Evolutionary conservation across 2,797 vertebrate species (phyloP).

Genomic region (Lophotriccus pileatus): DNA sequence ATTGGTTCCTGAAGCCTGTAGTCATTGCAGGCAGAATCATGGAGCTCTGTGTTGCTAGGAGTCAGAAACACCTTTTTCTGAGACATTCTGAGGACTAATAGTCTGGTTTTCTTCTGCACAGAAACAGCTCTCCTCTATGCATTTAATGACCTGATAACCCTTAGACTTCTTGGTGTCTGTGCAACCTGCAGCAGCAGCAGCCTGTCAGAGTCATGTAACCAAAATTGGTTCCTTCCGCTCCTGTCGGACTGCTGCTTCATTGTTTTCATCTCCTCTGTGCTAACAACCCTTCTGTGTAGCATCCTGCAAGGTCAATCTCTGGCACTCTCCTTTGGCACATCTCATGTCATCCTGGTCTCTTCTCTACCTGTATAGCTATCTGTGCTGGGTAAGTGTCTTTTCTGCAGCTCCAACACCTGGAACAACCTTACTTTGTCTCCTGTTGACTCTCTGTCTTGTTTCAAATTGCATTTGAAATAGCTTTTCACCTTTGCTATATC

Average conservation of each 20-base stretch:
- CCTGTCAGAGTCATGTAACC: not conserved
- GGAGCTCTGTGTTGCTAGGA: not conserved
- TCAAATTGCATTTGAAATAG: constrained; percentile 41
- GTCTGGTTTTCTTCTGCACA: not conserved
- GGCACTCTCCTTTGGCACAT: constrained; percentile 1
- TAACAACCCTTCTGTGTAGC: constrained; percentile 26
- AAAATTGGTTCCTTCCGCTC: constrained; percentile 41
- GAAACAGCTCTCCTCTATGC: constrained; percentile 6
- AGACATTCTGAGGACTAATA: not conserved
- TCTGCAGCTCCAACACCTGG: constrained; percentile 12
- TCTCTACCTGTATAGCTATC: not conserved
- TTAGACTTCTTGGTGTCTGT: not conserved
- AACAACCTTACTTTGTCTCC: constrained; percentile 27
- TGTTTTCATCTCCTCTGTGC: constrained; percentile 39
- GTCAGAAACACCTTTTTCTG: not conserved
- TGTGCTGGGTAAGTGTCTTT: constrained; percentile 19
- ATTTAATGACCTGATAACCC: constrained; percentile 25
- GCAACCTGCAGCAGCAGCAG: not conserved
- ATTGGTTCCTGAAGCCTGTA: not conserved
- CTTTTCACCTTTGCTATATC: constrained; percentile 11
- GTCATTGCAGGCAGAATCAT: not conserved
- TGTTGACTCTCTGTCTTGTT: constrained; percentile 29
- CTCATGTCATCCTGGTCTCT: not conserved
- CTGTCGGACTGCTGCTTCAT: constrained; percentile 24
- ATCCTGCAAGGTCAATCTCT: constrained; percentile 27